These are phyloP conservation scores for Platygyra sinensis DNA, from an alignment of 64 coral and sea anemone species.

Conservation along the genomic window DNA sequence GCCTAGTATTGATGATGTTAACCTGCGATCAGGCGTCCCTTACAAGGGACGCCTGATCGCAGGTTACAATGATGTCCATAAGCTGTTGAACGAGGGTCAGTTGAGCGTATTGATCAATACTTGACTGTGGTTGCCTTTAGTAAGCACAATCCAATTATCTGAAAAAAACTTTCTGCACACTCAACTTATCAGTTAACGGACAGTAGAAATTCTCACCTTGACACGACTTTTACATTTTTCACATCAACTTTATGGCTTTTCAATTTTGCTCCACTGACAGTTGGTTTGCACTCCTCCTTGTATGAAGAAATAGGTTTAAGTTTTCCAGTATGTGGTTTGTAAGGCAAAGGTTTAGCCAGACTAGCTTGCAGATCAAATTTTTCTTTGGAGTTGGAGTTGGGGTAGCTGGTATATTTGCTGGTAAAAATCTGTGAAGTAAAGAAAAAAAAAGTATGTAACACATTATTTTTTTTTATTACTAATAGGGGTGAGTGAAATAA, in stretches of 20 bases:
- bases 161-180: too few relatives aligned
- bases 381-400: constrained; percentile 62
- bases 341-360: constrained; percentile 79
- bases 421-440: constrained; percentile 23
- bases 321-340: constrained; percentile 95
- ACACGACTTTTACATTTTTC: constrained; percentile 74
- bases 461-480: too few relatives aligned
- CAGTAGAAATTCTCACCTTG: constrained; percentile 49
- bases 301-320: constrained; percentile 61
- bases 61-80: too few relatives aligned
- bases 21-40: too few relatives aligned
- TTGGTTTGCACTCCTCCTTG: constrained; percentile 32
- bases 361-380: constrained; percentile 95
- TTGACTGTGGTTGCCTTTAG: too few relatives aligned
- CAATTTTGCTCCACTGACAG: constrained; percentile 45
- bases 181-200: too few relatives aligned
- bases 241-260: constrained; percentile 58
- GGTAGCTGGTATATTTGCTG: not conserved
- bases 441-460: not conserved
- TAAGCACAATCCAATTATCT: too few relatives aligned
- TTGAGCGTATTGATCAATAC: too few relatives aligned
- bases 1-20: too few relatives aligned
- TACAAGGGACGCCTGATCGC: too few relatives aligned
- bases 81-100: too few relatives aligned
- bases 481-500: too few relatives aligned